Base-by-base conservation (phyloP, 1,140 invertebrate species). In the Drosophila tsacasi region DNA sequence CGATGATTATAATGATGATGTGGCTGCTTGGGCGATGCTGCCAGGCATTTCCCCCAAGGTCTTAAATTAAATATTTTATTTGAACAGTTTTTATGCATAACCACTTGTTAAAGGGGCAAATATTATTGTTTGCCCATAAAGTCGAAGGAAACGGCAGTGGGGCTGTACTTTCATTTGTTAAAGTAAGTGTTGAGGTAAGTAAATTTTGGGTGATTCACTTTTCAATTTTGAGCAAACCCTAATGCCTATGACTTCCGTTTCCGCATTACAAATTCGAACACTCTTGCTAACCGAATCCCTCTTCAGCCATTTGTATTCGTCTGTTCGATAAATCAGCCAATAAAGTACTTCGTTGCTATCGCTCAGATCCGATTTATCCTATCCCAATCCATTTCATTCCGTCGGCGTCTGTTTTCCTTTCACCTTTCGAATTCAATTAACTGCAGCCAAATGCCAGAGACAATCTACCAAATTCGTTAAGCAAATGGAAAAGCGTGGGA, bases 361-460 rank as follows among this genome's bases (percentile, higher is more conserved):
- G 76, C 57, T 66, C 44, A 44, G 37, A 37, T 55, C 52, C 30
- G 42, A 52, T 57, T 17, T 13, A 65, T 32, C 17, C 57, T 49
- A 47, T 75, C 17, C 63, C 67, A 65, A 62, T 62, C 71, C 65
- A 39, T 62, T 67, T 35, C 61, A 40, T 52, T 77, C 44, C 58
- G 32, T 42, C 55, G 47, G 61, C 47, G 44, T 30, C 62, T 37
- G 58, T 49, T 76, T 78, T 87, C 85, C 85, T 90, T 90, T 90
- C 85, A 90, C 85, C 85, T 90, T 90, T 90, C 85, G 75, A 90
- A 85, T 90, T 90, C 85, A 90, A 90, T 90, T 90, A 90, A 90
- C 85, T 90, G 85, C 85, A 90, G 75, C 68, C 81, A 69, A 89
- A 83, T 87, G 78, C 59, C 74, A 76, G 82, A 84, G 85, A 79